A percentile compares a stretch with the other conserved stretches of the same genome.
phyloP scores from a whole-genome alignment of 1,140 invertebrate species.

The Gryllus bimaculatus region DNA sequence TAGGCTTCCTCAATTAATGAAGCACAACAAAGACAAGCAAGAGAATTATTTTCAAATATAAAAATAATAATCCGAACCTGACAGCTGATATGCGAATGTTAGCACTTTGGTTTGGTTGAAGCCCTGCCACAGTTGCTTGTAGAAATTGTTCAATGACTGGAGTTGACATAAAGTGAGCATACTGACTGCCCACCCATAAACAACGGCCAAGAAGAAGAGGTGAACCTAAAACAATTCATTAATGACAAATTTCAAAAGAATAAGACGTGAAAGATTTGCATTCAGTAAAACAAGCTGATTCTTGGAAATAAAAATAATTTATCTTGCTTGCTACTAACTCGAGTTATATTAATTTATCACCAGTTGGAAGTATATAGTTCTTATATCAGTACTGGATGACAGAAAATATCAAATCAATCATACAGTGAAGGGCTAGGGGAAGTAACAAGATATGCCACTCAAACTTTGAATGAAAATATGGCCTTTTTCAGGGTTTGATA shows the following conservation, averaged over 20 bases:
- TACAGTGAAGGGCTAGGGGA: no score
- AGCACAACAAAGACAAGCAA: background rate
- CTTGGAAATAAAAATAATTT: no score
- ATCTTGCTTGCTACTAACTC: no score
- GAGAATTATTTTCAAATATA: background rate
- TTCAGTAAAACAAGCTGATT: background rate
- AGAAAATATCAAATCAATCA: no score
- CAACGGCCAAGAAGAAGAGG: slow-evolving; percentile 64
- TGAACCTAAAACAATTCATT: slow-evolving; percentile 31
- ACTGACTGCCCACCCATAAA: slow-evolving; percentile 59
- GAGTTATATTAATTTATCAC: no score
- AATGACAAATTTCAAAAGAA: background rate
- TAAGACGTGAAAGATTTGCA: background rate
- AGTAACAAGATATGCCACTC: no score
- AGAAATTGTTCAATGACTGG: slow-evolving; percentile 49
- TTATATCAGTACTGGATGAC: no score
- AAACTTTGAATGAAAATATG: no score
- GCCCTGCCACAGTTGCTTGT: slow-evolving; percentile 50
- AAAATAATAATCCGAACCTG: slow-evolving; percentile 14
- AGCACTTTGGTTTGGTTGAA: slow-evolving; percentile 43
- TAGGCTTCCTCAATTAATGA: no score
- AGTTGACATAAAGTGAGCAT: slow-evolving; percentile 46
- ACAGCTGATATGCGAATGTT: slow-evolving; percentile 37
- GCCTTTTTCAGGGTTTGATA: no score
- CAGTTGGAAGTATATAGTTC: no score